phyloP scores from a whole-genome alignment of 2,797 vertebrate species.

The Spea hammondii region DNA sequence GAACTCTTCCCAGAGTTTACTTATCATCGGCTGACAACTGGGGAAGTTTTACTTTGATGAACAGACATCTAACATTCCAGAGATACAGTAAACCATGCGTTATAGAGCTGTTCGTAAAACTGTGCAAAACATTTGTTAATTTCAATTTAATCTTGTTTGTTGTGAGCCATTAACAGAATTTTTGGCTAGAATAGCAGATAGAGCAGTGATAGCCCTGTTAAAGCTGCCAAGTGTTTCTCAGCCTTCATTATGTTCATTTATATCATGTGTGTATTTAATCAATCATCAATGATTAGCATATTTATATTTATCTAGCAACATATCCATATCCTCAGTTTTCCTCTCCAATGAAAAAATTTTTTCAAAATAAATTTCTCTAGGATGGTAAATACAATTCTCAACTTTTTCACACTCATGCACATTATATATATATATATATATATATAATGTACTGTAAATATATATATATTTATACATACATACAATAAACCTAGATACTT shows the following conservation, averaged over 20 bases:
- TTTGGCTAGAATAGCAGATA: background rate
- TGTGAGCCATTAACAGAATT: background rate
- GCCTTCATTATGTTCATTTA: background rate
- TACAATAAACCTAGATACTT: no score
- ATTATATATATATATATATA: no score
- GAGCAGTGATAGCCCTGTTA: background rate
- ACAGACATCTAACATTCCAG: background rate
- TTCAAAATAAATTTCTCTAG: no score
- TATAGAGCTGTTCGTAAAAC: background rate
- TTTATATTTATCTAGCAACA: background rate
- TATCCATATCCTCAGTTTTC: background rate
- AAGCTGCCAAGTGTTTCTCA: background rate
- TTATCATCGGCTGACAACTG: background rate
- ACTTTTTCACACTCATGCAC: no score
- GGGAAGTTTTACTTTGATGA: conserved; percentile 1
- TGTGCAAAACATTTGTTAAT: background rate
- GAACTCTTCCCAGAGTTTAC: background rate
- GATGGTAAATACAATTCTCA: no score
- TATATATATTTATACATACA: no score
- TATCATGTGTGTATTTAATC: background rate
- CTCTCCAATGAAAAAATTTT: no score
- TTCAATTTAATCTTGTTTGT: background rate
- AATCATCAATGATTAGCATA: background rate
- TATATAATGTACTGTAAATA: no score
- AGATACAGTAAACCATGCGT: background rate